These are phyloP conservation scores for Eilema sororculum DNA, from an alignment of 2,888 invertebrate species.

Conservation along the genomic window DNA sequence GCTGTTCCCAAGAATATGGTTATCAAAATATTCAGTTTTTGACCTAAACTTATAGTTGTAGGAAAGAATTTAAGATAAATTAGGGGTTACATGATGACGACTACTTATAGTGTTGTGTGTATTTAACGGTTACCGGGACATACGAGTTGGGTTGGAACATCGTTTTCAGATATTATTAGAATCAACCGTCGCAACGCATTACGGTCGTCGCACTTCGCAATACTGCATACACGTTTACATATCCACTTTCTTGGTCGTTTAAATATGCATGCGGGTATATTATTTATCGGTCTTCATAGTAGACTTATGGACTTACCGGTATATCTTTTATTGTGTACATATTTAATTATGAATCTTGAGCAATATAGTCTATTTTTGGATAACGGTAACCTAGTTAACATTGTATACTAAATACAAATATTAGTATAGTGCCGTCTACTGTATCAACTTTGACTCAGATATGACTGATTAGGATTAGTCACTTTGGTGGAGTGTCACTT, in stretches of 20 bases:
- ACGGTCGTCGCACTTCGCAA: slow-evolving; percentile 74
- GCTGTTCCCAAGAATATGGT: slow-evolving; percentile 61
- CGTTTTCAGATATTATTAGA: slow-evolving; percentile 72
- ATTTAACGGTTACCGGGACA: slow-evolving; percentile 49
- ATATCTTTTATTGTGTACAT: slow-evolving; percentile 9
- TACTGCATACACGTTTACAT: slow-evolving; percentile 59
- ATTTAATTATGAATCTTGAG: slow-evolving; percentile 1
- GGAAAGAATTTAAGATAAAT: not conserved
- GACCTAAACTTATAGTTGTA: not conserved
- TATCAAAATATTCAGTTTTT: slow-evolving; percentile 20
- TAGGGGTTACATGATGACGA: not conserved
- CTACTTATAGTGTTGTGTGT: not conserved
- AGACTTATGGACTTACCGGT: slow-evolving; percentile 23
- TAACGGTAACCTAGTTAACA: not conserved
- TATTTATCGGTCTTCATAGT: slow-evolving; percentile 29
- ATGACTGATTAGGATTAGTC: slow-evolving; percentile 17
- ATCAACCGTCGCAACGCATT: slow-evolving; percentile 60
- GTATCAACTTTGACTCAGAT: slow-evolving; percentile 3
- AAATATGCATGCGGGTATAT: slow-evolving; percentile 30
- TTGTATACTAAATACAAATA: not conserved
- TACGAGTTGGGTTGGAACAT: slow-evolving; percentile 48
- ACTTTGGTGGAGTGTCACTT: slow-evolving; percentile 35
- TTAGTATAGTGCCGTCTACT: not conserved
- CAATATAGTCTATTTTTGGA: not conserved
- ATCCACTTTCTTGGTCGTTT: slow-evolving; percentile 47